These are phyloP conservation scores for Anseranas semipalmata DNA, from an alignment of 2,113 vertebrate genomes.

Conservation along the genomic window DNA sequence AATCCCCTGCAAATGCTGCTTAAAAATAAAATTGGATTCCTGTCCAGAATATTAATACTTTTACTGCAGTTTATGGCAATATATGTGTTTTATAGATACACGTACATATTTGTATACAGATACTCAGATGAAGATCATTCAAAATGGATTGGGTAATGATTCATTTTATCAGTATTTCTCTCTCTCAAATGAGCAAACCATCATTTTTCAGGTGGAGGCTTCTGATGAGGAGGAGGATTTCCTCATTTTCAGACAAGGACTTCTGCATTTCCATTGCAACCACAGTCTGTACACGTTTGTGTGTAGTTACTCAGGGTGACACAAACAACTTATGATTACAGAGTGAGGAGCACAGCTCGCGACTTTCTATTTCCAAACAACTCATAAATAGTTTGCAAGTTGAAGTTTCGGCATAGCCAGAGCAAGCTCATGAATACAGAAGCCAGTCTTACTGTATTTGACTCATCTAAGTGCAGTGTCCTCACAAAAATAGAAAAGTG, in stretches of 20 bases:
- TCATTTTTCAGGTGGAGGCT: not conserved
- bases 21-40: constrained; percentile 50
- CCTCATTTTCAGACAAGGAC: not conserved
- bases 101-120: not conserved
- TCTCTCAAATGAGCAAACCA: not conserved
- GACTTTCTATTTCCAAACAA: not conserved
- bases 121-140: not conserved
- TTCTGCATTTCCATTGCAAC: not conserved
- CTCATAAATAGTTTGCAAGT: not conserved
- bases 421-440: not conserved
- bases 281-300: not conserved
- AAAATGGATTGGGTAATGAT: not conserved
- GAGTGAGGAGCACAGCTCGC: not conserved
- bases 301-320: not conserved
- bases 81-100: constrained; percentile 1
- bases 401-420: not conserved
- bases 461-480: not conserved
- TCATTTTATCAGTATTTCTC: not conserved
- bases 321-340: not conserved
- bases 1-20: constrained; percentile 32
- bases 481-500: not conserved
- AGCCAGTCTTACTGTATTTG: not conserved
- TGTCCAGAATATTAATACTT: constrained; percentile 39
- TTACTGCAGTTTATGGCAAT: not conserved
- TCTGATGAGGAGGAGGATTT: not conserved